Evolutionary conservation across 1,140 invertebrate genomes (phyloP).

Genomic region (Acyrthosiphon pisum): DNA sequence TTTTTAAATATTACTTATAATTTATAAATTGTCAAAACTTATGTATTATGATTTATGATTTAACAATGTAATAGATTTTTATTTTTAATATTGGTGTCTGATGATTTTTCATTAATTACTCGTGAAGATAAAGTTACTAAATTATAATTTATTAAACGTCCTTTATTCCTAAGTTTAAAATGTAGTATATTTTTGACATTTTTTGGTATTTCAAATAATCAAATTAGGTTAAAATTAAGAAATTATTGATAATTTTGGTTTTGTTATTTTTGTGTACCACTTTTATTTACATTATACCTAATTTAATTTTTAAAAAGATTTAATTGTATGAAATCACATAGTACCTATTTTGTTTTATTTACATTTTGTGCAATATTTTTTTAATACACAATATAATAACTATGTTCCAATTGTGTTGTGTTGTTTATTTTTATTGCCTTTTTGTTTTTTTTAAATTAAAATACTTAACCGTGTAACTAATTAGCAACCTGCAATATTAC

Average conservation of each 20-base stretch:
- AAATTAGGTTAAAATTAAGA: neutral
- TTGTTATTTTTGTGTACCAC: neutral
- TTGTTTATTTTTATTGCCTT: neutral
- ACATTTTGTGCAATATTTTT: conserved; percentile 7
- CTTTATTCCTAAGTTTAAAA: neutral
- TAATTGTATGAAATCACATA: neutral
- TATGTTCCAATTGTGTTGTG: neutral
- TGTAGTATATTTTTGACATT: neutral
- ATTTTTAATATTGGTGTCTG: neutral
- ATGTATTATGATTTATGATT: neutral
- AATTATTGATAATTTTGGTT: neutral
- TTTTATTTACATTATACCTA: neutral
- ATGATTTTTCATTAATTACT: neutral
- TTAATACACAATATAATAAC: neutral
- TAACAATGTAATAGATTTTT: neutral
- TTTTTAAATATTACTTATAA: neutral
- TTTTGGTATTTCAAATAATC: neutral
- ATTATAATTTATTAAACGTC: neutral
- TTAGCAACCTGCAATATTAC: neutral
- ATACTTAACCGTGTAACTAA: neutral
- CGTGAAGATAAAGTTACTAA: neutral
- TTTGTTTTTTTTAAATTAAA: neutral
- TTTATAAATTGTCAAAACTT: neutral
- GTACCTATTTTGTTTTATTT: neutral
- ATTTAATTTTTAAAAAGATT: neutral